These are phyloP conservation scores for Portevinia maculata DNA, from an alignment of 2,888 invertebrate species.

Conservation along the genomic window DNA sequence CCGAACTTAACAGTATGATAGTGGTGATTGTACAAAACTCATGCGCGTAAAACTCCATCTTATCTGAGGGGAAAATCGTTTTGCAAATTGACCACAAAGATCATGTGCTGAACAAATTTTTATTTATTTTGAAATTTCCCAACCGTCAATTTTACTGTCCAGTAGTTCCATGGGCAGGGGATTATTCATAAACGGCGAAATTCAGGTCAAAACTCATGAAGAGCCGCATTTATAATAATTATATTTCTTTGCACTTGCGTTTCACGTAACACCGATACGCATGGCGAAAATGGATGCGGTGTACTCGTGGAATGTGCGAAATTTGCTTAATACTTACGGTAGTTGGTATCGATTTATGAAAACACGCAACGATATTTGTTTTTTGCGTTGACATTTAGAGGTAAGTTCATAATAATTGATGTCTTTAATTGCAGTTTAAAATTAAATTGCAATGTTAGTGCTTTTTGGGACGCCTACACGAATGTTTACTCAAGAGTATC, in stretches of 20 bases:
- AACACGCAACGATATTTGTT: not conserved
- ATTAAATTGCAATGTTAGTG: not conserved
- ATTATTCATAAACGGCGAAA: conserved; percentile 39
- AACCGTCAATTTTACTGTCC: conserved; percentile 36
- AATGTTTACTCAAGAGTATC: not conserved
- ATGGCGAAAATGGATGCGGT: conserved; percentile 37
- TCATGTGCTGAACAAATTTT: conserved; percentile 28
- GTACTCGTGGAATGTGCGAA: conserved; percentile 36
- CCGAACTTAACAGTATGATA: conserved; percentile 1
- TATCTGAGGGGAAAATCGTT: conserved; percentile 6
- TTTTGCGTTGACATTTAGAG: not conserved
- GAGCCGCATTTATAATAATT: conserved; percentile 28
- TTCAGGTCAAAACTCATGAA: conserved; percentile 60
- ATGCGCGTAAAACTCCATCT: not conserved
- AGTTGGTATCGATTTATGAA: conserved; percentile 1
- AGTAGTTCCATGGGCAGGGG: conserved; percentile 14
- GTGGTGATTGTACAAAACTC: not conserved
- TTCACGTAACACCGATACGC: conserved; percentile 42
- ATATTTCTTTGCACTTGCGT: conserved; percentile 45
- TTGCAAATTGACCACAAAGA: conserved; percentile 57
- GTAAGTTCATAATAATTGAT: conserved; percentile 1
- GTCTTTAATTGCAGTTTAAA: not conserved
- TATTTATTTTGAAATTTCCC: conserved; percentile 43
- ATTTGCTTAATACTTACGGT: conserved; percentile 8
- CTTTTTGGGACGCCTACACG: not conserved